Evolutionary conservation across 2,113 vertebrate genomes (phyloP).

Genomic region (Eurystomus gularis): DNA sequence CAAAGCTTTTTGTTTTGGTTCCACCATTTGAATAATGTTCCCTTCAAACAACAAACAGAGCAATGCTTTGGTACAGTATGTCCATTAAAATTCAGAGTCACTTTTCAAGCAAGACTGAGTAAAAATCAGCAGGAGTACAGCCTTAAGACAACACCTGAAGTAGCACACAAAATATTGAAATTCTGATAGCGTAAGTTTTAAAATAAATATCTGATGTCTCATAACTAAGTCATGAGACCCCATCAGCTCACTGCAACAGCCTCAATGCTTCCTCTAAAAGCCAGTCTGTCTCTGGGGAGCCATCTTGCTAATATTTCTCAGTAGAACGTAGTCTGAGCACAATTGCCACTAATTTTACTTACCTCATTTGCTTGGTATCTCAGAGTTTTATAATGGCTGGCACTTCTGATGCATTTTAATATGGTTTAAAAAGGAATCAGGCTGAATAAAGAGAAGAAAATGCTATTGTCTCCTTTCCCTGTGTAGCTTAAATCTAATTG

Average conservation of each 20-base stretch:
- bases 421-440: slow-evolving; percentile 19
- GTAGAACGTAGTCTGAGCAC: slow-evolving; percentile 26
- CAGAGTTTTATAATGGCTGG: slow-evolving; percentile 31
- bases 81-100: neutral
- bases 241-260: neutral
- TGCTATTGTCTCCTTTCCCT: neutral
- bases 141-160: neutral
- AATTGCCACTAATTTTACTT: slow-evolving; percentile 55
- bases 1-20: neutral
- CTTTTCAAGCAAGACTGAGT: neutral
- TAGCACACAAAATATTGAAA: neutral
- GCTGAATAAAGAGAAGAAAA: slow-evolving; percentile 36
- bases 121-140: neutral
- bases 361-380: slow-evolving; percentile 48
- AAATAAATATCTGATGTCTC: slow-evolving; percentile 41
- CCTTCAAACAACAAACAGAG: neutral
- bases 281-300: slow-evolving; percentile 18
- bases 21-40: neutral
- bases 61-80: accelerated
- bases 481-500: neutral
- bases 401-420: slow-evolving; percentile 53
- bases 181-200: neutral
- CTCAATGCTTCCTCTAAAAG: neutral
- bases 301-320: slow-evolving; percentile 30
- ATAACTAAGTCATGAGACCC: slow-evolving; percentile 38